phyloP scores from a whole-genome alignment of 1,140 invertebrate species.

The Drosophila pallidifrons region DNA sequence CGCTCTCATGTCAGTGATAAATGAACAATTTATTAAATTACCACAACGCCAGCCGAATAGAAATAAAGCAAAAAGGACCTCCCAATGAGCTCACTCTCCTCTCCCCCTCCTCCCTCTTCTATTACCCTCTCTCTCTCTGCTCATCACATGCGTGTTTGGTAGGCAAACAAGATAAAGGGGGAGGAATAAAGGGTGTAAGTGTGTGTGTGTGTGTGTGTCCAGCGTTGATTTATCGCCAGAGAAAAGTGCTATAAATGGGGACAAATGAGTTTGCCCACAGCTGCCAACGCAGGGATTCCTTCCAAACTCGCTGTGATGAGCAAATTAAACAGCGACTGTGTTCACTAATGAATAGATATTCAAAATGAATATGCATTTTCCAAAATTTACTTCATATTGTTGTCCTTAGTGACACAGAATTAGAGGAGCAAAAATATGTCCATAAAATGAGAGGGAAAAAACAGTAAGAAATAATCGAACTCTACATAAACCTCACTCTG shows the following conservation, averaged over 20 bases:
- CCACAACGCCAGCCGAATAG: slow-evolving; percentile 68
- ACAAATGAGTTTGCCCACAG: slow-evolving; percentile 6
- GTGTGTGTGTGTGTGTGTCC: background rate
- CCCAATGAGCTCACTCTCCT: background rate
- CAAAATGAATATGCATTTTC: too few relatives aligned
- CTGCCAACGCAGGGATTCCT: background rate
- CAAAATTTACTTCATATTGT: too few relatives aligned
- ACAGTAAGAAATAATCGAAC: too few relatives aligned
- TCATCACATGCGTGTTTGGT: background rate
- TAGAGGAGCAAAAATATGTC: too few relatives aligned
- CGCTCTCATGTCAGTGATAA: slow-evolving; percentile 72
- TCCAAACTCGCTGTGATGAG: background rate
- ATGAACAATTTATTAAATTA: slow-evolving; percentile 79
- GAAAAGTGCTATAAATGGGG: slow-evolving; percentile 25
- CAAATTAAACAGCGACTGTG: background rate
- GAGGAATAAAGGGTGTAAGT: background rate
- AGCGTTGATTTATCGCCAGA: slow-evolving; percentile 19
- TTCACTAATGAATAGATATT: too few relatives aligned
- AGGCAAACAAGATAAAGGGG: background rate
- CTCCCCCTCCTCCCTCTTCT: too few relatives aligned
- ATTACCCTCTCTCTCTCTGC: background rate
- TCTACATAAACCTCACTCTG: too few relatives aligned
- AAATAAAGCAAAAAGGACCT: slow-evolving; percentile 63
- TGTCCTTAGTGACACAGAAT: too few relatives aligned
- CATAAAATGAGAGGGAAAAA: too few relatives aligned